These are phyloP conservation scores for Reinhardtius hippoglossoides DNA, from an alignment of 2,113 vertebrate genomes.

Conservation along the genomic window DNA sequence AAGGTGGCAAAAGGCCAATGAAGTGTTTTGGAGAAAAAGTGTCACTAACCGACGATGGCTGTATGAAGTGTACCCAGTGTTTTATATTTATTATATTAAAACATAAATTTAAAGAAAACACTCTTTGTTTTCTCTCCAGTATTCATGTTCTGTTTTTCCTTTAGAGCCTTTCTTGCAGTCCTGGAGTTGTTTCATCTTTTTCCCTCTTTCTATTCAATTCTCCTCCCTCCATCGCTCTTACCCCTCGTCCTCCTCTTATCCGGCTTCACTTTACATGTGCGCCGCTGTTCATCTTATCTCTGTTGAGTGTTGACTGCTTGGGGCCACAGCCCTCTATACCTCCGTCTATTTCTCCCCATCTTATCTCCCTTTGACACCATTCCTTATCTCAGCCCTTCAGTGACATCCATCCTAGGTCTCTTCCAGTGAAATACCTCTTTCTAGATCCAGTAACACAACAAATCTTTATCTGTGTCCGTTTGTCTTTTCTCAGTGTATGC, in stretches of 20 bases:
- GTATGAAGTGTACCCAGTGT: no score
- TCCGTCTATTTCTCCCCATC: not conserved
- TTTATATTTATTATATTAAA: no score
- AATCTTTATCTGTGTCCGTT: not conserved
- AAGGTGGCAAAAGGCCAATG: not conserved
- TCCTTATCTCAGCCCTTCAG: conserved; percentile 21
- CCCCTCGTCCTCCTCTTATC: not conserved
- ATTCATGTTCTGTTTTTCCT: not conserved
- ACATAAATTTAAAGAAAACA: no score
- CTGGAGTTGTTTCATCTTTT: not conserved
- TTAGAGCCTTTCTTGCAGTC: not conserved
- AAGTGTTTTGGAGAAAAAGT: no score
- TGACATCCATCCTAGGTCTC: conserved; percentile 5
- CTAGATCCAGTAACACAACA: conserved; percentile 6
- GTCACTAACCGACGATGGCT: no score
- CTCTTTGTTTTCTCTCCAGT: not conserved
- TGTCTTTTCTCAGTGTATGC: not conserved
- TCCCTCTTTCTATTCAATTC: not conserved
- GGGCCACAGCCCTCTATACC: not conserved
- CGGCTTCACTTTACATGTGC: not conserved
- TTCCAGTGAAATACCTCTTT: not conserved
- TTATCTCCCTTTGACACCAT: conserved; percentile 13
- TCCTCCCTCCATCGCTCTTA: not conserved
- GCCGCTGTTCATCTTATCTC: not conserved
- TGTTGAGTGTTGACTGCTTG: not conserved